phyloP scores from a whole-genome alignment of 2,113 vertebrate species.

The Calidris pugnax region DNA sequence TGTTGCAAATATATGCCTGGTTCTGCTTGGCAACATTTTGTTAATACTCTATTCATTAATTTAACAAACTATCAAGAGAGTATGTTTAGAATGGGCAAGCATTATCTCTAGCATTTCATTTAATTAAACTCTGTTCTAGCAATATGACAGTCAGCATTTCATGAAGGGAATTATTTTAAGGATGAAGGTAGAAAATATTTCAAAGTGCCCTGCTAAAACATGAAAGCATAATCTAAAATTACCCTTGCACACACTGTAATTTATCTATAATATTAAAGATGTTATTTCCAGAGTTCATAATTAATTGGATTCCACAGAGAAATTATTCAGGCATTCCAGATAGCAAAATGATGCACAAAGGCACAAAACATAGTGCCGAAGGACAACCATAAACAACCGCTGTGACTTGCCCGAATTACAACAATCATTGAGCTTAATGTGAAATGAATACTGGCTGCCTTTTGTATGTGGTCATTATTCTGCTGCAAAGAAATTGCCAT shows the following conservation, averaged over 20 bases:
- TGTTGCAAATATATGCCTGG: conserved; percentile 22
- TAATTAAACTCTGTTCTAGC: conserved; percentile 74
- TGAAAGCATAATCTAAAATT: conserved; percentile 67
- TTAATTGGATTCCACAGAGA: conserved; percentile 75
- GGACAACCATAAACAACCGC: conserved; percentile 53
- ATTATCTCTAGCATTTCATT: conserved; percentile 73
- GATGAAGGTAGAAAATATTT: conserved; percentile 67
- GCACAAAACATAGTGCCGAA: conserved; percentile 49
- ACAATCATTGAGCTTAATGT: conserved; percentile 42
- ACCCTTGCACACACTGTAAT: conserved; percentile 49
- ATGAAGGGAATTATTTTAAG: conserved; percentile 63
- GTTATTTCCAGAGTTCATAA: conserved; percentile 69
- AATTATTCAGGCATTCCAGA: conserved; percentile 65
- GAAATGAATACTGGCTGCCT: conserved; percentile 59
- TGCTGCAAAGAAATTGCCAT: conserved; percentile 58
- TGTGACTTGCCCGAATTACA: conserved; percentile 29
- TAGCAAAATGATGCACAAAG: conserved; percentile 46
- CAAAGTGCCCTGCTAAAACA: conserved; percentile 56
- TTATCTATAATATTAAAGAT: conserved; percentile 73
- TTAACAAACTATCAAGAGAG: conserved; percentile 75
- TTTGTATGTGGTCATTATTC: conserved; percentile 45
- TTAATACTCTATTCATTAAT: conserved; percentile 69
- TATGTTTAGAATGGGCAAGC: conserved; percentile 57
- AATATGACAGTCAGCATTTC: conserved; percentile 73
- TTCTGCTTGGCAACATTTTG: conserved; percentile 61